Conservation (phyloP, 2,113 vertebrate species). For the Brachyhypopomus gauderio region DNA sequence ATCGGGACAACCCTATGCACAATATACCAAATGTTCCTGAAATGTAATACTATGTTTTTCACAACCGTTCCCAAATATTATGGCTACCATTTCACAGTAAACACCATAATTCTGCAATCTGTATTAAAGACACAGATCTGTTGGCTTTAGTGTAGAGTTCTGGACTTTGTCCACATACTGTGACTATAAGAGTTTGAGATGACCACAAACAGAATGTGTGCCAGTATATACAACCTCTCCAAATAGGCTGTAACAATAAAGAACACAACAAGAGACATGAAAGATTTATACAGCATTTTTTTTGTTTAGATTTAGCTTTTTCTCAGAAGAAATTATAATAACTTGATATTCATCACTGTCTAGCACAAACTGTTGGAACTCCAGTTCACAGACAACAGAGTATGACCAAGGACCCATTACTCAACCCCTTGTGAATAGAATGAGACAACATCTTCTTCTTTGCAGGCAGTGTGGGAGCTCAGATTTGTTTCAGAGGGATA, state of each 20-base stretch:
- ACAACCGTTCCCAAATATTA: conserved; percentile 1
- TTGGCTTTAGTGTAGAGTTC: conserved; percentile 35
- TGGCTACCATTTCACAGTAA: conserved; percentile 16
- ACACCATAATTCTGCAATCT: conserved; percentile 11
- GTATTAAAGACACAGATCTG: conserved; percentile 26
- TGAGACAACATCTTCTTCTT: conserved; percentile 49
- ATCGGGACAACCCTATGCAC: too few species aligned
- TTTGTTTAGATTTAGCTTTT: conserved; percentile 27
- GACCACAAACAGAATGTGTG: conserved; percentile 57
- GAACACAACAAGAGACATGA: conserved; percentile 37
- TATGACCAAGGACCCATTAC: conserved; percentile 43
- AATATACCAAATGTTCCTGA: neutral
- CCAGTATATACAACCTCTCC: conserved; percentile 58
- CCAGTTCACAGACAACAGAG: conserved; percentile 61
- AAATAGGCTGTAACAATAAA: conserved; percentile 37
- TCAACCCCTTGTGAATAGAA: conserved; percentile 52
- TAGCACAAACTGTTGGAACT: conserved; percentile 57
- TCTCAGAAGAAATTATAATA: conserved; percentile 39
- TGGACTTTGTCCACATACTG: conserved; percentile 45
- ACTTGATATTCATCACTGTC: conserved; percentile 46
- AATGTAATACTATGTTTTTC: conserved; percentile 20
- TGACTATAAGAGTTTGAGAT: conserved; percentile 44
- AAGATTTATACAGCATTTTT: conserved; percentile 38
- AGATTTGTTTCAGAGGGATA: too few species aligned
- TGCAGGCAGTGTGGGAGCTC: conserved; percentile 59